A percentile compares a stretch with the other conserved stretches of the same genome.
Evolutionary conservation across 2,888 invertebrate genomes (phyloP).

Genomic region (Leptopilina syphax): DNA sequence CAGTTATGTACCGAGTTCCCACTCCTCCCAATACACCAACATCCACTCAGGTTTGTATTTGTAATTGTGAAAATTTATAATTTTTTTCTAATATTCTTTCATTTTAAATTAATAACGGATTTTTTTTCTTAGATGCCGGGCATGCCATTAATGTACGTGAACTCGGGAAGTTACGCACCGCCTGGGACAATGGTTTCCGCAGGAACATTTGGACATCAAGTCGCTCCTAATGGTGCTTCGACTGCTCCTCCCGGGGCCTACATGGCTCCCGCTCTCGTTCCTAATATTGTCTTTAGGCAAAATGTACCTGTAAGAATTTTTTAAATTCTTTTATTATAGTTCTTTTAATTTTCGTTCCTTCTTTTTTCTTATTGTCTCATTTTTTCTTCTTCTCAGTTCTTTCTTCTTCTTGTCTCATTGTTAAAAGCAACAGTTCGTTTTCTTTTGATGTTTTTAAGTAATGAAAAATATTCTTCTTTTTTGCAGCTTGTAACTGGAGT

Average conservation of each 20-base stretch:
- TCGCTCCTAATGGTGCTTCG: constrained; percentile 68
- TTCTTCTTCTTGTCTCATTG: neutral
- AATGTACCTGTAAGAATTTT: constrained; percentile 70
- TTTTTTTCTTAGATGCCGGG: constrained; percentile 67
- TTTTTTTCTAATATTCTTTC: neutral
- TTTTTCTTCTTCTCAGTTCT: no score
- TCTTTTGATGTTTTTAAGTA: neutral
- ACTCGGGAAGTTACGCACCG: constrained; percentile 71
- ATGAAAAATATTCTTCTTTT: constrained; percentile 10
- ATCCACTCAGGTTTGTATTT: constrained; percentile 68
- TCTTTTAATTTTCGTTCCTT: neutral
- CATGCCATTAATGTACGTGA: constrained; percentile 74
- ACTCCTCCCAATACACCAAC: constrained; percentile 74
- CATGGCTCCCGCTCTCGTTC: constrained; percentile 71
- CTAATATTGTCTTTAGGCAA: constrained; percentile 73
- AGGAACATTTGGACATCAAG: constrained; percentile 71
- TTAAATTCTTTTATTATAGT: neutral
- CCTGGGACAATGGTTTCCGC: constrained; percentile 69
- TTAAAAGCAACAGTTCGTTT: neutral
- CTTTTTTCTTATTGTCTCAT: no score
- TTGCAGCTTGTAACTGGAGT: constrained; percentile 69
- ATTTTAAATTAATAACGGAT: no score
- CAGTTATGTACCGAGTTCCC: constrained; percentile 73
- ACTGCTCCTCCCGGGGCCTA: constrained; percentile 71
- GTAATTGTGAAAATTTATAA: neutral